Evolutionary conservation across 2,113 vertebrate species (phyloP), one percentile per base, ranked within the genome.

Genomic region (Heterocephalus glaber): DNA sequence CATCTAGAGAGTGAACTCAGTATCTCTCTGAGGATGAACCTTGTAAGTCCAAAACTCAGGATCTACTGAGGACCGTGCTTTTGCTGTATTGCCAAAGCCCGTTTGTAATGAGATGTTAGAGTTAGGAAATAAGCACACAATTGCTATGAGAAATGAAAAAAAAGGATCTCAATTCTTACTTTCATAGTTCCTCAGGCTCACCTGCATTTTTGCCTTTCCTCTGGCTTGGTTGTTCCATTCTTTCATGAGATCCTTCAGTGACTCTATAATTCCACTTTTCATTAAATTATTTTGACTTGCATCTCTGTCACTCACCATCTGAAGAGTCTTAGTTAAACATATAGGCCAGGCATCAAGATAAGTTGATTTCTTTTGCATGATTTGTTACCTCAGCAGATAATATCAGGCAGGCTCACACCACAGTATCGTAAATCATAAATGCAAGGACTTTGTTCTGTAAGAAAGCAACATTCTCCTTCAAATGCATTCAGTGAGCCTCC

Each of bases 401-500:
- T 77, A 96, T 20, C 70, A 44, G 86, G 41, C 8, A 33, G 54
- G 26, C 7, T 28, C 47, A 41, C 14, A 24, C 47, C 47, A 4
- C 44, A 22, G 35, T 17, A 13, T 24, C 33, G 47, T 92, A 74
- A 89, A 86, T 89, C 93, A 97, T 80, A 30, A 76, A 38, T 70
- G 38, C 82, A 89, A 93, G 77, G 65, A 49, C 77, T 49, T 85
- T 49, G 52, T 61, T 60, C 80, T 85, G 22, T 79, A 93, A 88
- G 87, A 89, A 92, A 80, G 85, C 41, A 88, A 12, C 33, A 30
- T 89, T 93, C 76, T 86, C 85, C 63, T 96, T 92, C 63, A 54
- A 56, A 65, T 26, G 24, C 70, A 54, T 68, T 79, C 84, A 38
- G 2, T 77, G 30, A 1, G 3, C 72, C 86, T 83, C 65, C 13